These are phyloP conservation scores for Sus cebifrons DNA, from an alignment of 2,797 vertebrate species.

Conservation along the genomic window DNA sequence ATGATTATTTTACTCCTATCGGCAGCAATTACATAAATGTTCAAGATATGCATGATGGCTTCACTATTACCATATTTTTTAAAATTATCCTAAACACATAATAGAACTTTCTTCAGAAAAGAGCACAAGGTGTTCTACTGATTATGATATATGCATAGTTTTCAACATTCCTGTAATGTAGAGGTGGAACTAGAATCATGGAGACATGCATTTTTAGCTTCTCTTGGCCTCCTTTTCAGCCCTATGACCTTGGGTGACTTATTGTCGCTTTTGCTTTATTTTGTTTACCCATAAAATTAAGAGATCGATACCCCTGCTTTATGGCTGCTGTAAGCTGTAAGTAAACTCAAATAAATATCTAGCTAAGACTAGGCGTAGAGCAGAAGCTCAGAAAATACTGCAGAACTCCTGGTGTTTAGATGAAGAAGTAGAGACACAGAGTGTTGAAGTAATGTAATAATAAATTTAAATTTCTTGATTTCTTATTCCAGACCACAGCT, in stretches of 20 bases:
- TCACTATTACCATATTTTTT: slow-evolving; percentile 44
- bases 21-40: slow-evolving; percentile 76
- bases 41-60: slow-evolving; percentile 37
- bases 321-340: neutral
- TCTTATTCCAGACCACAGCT: neutral
- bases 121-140: neutral
- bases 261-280: neutral
- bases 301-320: neutral
- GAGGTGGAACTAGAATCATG: slow-evolving; percentile 4
- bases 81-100: slow-evolving; percentile 56
- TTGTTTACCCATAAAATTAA: neutral
- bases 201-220: neutral
- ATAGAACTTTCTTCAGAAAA: slow-evolving; percentile 64
- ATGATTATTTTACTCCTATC: slow-evolving; percentile 63
- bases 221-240: neutral
- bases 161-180: neutral
- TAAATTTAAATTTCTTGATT: neutral
- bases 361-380: neutral
- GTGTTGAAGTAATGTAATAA: neutral
- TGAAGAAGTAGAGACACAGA: neutral
- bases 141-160: slow-evolving; percentile 42
- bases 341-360: slow-evolving; percentile 49
- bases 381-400: neutral
- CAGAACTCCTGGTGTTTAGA: slow-evolving; percentile 2
- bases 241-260: neutral